Evolutionary conservation across 2,888 invertebrate species (phyloP).

Genomic region (Mesorhabditis sp.): DNA sequence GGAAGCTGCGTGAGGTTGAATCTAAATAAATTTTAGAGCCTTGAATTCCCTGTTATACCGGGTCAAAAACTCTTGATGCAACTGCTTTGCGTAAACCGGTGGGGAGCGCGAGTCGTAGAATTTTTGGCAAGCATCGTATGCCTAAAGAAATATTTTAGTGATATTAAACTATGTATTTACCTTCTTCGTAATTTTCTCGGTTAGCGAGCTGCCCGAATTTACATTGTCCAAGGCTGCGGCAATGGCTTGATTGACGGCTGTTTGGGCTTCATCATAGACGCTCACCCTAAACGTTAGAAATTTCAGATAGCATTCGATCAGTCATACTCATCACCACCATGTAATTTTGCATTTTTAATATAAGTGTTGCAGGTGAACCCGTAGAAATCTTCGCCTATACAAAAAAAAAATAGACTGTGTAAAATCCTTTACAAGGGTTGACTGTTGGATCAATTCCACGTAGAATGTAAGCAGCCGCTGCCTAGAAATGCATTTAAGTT

Average conservation of each 20-base stretch:
- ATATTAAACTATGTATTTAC: conserved; percentile 15
- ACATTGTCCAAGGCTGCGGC: conserved; percentile 22
- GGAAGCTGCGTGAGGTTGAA: conserved; percentile 1
- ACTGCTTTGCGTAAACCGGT: not conserved
- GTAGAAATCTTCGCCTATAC: not conserved
- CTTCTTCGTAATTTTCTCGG: conserved; percentile 39
- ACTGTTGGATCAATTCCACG: conserved; percentile 42
- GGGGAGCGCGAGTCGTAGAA: not conserved
- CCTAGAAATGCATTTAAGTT: conserved; percentile 12
- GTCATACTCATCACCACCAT: not conserved
- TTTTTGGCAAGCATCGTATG: not conserved
- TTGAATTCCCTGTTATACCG: not conserved
- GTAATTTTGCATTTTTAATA: not conserved
- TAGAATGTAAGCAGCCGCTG: conserved; percentile 31
- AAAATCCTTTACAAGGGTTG: conserved; percentile 47
- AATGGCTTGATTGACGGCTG: conserved; percentile 33
- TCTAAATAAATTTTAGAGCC: not conserved
- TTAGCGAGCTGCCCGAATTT: conserved; percentile 22
- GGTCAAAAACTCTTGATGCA: not conserved
- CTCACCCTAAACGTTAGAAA: conserved; percentile 25
- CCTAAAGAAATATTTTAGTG: not conserved
- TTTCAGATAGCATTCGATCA: not conserved
- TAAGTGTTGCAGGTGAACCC: not conserved
- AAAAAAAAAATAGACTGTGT: conserved; percentile 26
- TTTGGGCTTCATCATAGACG: conserved; percentile 46